A percentile compares a stretch with the other conserved stretches of the same genome.
phyloP scores from a whole-genome alignment of 2,797 vertebrate species.

The Phalloptychus januarius region DNA sequence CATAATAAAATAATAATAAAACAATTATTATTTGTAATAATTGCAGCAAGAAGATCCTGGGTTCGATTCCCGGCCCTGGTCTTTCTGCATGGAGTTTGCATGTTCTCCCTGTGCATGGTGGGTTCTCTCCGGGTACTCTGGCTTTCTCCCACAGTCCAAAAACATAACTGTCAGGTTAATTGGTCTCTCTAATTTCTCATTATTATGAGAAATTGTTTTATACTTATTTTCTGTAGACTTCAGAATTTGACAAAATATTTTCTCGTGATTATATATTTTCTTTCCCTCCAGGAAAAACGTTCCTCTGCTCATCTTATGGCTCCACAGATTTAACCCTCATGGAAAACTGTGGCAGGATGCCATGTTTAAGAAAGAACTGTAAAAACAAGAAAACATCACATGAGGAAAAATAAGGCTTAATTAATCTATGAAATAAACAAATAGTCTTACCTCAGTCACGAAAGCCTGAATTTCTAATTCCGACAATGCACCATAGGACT shows the following conservation, averaged over 20 bases:
- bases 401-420: not conserved
- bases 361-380: constrained; percentile 10
- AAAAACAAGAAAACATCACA: not conserved
- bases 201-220: no score
- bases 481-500: constrained; percentile 7
- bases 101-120: no score
- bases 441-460: constrained; percentile 35
- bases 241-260: not conserved
- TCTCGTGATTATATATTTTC: not conserved
- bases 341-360: not conserved
- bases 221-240: not conserved
- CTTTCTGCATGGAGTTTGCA: no score
- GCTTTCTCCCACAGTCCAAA: no score
- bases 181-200: no score
- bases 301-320: constrained; percentile 1
- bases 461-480: not conserved
- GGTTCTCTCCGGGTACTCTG: no score
- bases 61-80: no score
- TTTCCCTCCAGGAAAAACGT: not conserved
- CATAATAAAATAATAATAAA: no score
- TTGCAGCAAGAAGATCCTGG: no score
- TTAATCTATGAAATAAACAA: not conserved
- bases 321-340: not conserved
- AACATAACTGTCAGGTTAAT: no score
- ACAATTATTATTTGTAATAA: no score